Percentiles rank a stretch among this genome's conserved stretches.
These are phyloP conservation scores for Drosophila cardini DNA, from an alignment of 1,140 invertebrate species.

Conservation along the genomic window DNA sequence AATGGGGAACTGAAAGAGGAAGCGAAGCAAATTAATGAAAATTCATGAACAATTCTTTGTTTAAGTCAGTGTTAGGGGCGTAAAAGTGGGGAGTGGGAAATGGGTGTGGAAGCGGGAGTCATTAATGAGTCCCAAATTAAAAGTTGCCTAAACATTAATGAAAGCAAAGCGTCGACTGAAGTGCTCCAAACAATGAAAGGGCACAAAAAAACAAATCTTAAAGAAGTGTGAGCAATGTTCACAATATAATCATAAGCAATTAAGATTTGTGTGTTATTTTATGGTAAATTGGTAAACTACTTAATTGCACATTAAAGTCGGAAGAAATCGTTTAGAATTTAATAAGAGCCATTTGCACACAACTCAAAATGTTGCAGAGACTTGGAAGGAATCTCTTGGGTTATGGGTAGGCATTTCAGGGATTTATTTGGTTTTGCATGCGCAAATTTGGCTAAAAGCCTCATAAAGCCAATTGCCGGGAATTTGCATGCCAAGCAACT, in stretches of 20 bases:
- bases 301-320: conserved; percentile 69
- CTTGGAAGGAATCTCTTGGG: not conserved
- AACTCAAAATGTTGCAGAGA: conserved; percentile 29
- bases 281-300: conserved; percentile 66
- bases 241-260: conserved; percentile 69
- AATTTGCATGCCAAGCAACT: conserved; percentile 51
- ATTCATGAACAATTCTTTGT: conserved; percentile 72
- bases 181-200: conserved; percentile 50
- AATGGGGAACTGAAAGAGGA: not conserved
- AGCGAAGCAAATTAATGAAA: conserved; percentile 72
- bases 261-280: conserved; percentile 61
- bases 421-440: conserved; percentile 62
- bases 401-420: conserved; percentile 10
- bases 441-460: conserved; percentile 46
- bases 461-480: conserved; percentile 55
- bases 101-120: conserved; percentile 8
- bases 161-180: conserved; percentile 38
- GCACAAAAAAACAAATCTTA: not conserved
- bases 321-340: conserved; percentile 54
- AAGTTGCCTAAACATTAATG: conserved; percentile 70
- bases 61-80: not conserved
- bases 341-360: conserved; percentile 66
- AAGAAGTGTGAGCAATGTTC: conserved; percentile 53
- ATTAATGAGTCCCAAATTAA: conserved; percentile 74
- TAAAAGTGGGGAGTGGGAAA: not conserved